A percentile compares a stretch with the other conserved stretches of the same genome.
phyloP scores from a whole-genome alignment of 2,888 invertebrate species.

The Eremobia ochroleuca region DNA sequence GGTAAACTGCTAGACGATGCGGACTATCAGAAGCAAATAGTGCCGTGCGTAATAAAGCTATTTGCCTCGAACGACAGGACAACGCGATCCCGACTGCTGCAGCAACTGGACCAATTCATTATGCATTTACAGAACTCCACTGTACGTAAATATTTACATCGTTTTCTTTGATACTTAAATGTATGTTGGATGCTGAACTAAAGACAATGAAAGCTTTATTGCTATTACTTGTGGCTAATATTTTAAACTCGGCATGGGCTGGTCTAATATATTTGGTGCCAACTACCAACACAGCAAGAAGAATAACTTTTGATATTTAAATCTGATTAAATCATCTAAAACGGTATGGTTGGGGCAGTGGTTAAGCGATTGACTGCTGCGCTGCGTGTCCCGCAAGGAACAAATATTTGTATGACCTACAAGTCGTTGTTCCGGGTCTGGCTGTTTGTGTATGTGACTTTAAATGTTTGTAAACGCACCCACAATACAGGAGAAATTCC shows the following conservation, averaged over 20 bases:
- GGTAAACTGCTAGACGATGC: slow-evolving; percentile 97
- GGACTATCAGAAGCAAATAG: slow-evolving; percentile 98
- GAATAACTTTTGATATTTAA: background rate
- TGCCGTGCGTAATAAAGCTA: slow-evolving; percentile 99
- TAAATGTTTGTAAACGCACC: too few species aligned
- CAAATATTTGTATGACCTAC: too few species aligned
- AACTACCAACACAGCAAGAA: background rate
- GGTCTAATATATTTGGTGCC: too few species aligned
- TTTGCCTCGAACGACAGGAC: slow-evolving; percentile 99
- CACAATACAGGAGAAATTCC: too few species aligned
- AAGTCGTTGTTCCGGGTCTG: too few species aligned
- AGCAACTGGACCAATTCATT: slow-evolving; percentile 98
- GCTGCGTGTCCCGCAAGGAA: too few species aligned
- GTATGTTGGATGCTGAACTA: background rate
- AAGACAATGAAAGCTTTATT: background rate
- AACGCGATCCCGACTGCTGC: slow-evolving; percentile 97
- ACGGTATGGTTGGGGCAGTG: too few species aligned
- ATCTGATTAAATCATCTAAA: background rate
- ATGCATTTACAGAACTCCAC: slow-evolving; percentile 94
- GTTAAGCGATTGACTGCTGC: too few species aligned
- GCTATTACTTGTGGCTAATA: background rate
- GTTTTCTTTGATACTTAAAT: background rate
- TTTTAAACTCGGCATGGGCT: background rate
- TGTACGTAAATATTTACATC: slow-evolving; percentile 78
- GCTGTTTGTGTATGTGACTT: too few species aligned